Evolutionary conservation across 2,888 invertebrate species (phyloP).

Genomic region (Therioaphis trifolii): DNA sequence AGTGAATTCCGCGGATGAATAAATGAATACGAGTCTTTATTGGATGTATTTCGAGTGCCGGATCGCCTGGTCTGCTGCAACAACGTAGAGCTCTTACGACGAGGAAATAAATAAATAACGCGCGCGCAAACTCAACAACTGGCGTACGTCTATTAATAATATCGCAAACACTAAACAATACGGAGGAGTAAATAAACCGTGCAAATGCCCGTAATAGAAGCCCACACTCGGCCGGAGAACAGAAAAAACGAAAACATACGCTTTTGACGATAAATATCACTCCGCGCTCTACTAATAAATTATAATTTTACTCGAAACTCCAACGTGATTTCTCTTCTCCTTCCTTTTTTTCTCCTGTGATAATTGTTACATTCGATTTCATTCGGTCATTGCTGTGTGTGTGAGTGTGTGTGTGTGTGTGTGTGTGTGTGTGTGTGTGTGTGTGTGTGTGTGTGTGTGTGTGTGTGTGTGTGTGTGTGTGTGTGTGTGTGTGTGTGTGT

Average conservation of each 20-base stretch:
- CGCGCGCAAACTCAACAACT: constrained; percentile 10
- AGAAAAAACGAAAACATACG: constrained; percentile 1
- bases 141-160: not conserved
- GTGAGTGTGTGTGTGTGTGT: too few relatives aligned
- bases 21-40: too few relatives aligned
- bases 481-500: too few relatives aligned
- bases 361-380: too few relatives aligned
- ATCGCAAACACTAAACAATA: constrained; percentile 9
- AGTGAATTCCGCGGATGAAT: too few relatives aligned
- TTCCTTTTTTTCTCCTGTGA: too few relatives aligned
- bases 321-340: not conserved
- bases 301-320: not conserved
- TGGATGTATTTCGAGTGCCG: too few relatives aligned
- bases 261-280: not conserved
- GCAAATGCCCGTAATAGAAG: not conserved
- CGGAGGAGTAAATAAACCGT: not conserved
- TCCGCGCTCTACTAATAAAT: not conserved
- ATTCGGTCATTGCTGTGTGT: too few relatives aligned
- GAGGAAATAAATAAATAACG: constrained; percentile 11
- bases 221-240: not conserved
- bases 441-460: too few relatives aligned
- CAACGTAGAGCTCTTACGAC: not conserved
- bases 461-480: too few relatives aligned
- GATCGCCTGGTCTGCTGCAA: not conserved
- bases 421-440: too few relatives aligned